Evolutionary conservation across 2,797 vertebrate genomes (phyloP), one percentile per base, ranked within the genome.

Genomic region (Pagetopsis macropterus): DNA sequence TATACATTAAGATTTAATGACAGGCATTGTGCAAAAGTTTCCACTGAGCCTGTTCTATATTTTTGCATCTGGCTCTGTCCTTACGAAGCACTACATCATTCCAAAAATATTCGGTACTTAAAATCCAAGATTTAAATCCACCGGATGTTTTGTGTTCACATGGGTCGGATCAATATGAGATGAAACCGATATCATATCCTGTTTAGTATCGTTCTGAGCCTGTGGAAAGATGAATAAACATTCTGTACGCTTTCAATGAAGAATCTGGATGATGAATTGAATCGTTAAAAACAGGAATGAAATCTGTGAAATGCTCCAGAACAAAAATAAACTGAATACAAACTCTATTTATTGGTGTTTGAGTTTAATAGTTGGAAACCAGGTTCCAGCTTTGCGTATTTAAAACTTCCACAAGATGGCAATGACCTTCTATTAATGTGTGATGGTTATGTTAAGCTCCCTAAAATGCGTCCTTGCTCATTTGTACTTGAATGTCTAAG

Each of bases 361-460:
- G 1, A 15, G 9, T 72, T 65, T 60, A 50, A 58, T 9, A 9
- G 27, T 19, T 61, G 44, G 54, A 73, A 69, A 81, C 14, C 31
- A 46, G 56, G 14, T 50, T 46, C 40, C 31, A 65, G 23, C 10
- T 55, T 52, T 12, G 1, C 6, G 45, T 33, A 7, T 57, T 23
- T 69, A 10, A 48, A 75, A 51, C 49, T 17, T 45, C 84, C 88
- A 89, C 78, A 54, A 84, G 89, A 76, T 78, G 87, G 86, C 82
- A 79, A 76, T 15, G 33, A 75, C 49, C 54, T 46, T 46, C 65
- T 66, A 5, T 64, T 41, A 41, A 65, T 62, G 56, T 37, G 56
- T 37, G 6, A 6, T 37, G 33, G 33, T 37, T 7, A 9, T 37
- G 8, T 9, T 37, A 37, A 6, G 6, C 33, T 7, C 33, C 33